Evolutionary conservation across 2,888 invertebrate genomes (phyloP), one percentile per base, ranked within the genome.

Genomic region (Diarsia rubi): DNA sequence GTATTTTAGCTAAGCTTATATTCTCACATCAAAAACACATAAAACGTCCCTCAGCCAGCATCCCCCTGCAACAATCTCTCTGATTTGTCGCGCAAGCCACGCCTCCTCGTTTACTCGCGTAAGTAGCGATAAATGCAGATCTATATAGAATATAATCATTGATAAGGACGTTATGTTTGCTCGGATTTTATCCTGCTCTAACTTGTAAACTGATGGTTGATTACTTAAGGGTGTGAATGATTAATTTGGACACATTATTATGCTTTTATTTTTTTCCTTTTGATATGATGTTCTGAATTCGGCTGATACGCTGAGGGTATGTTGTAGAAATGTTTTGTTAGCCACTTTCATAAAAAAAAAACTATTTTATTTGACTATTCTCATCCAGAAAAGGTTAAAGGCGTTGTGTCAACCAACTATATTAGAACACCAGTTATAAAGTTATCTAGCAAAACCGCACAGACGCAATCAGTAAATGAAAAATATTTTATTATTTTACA

Each of bases 41-140:
- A 79, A 76, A 73, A 71, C 77, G 68, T 64, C 87, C 86, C 87
- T 77, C 16, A 4, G 27, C 3, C 88, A 88, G 88, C 87, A 82
- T 88, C 88, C 88, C 88, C 85, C 68, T 60, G 16, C 5, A 12
- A 12, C 71, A 69, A 75, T 69, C 60, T 57, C 75, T 87, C 84
- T 88, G 90, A 91, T 90, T 91, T 91, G 91, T 90, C 90, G 83
- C 80, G 12, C 14, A 79, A 21, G 70, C 88, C 88, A 85, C 91
- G 89, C 90, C 91, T 84, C 69, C 49, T 73, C 75, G 44, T 70
- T 75, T 59, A 63, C 31, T 52, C 0, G 37, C 59, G 19, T 37
- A 64, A 57, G 45, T 64, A 37, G 19, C 42, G 21, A 5, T 24
- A 21, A 2, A n/a, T 21, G 14, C 31, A 64, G 16, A 68, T n/a